Conservation (phyloP, 37 sponge, comb jelly and placozoan species). For the Cliona cf. orientalis region DNA sequence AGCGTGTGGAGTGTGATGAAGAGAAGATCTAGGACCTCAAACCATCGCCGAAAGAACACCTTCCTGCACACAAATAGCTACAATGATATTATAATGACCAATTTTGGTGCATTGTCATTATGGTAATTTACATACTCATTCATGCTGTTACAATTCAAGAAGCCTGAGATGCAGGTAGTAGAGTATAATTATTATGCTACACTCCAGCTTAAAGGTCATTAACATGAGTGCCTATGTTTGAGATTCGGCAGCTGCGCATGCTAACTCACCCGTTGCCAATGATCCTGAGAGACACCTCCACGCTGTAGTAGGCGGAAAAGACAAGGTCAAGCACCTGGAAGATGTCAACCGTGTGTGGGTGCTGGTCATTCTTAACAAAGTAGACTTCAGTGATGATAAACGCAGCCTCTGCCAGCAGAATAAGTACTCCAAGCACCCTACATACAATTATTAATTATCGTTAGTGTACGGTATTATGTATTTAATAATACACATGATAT, state of each 20-base stretch:
- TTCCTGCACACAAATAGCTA: background rate
- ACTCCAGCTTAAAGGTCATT: too few relatives aligned
- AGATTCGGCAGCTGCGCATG: too few relatives aligned
- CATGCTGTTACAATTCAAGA: too few relatives aligned
- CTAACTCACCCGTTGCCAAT: slow-evolving; percentile 59
- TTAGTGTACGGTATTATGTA: background rate
- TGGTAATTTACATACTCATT: too few relatives aligned
- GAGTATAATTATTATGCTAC: too few relatives aligned
- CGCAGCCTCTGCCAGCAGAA: slow-evolving; percentile 22
- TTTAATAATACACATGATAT: too few relatives aligned
- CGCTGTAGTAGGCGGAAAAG: slow-evolving; percentile 41
- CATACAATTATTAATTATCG: background rate
- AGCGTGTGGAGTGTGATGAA: slow-evolving; percentile 19
- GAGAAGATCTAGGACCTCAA: slow-evolving; percentile 56
- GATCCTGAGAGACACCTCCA: slow-evolving; percentile 42
- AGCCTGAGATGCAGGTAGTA: too few relatives aligned
- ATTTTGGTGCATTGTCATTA: too few relatives aligned
- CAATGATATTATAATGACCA: too few relatives aligned
- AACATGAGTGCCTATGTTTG: too few relatives aligned
- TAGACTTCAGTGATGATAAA: slow-evolving; percentile 15
- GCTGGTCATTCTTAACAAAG: too few relatives aligned
- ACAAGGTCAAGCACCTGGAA: slow-evolving; percentile 40
- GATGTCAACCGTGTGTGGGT: slow-evolving; percentile 6
- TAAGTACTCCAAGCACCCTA: slow-evolving; percentile 3
- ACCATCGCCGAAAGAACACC: slow-evolving; percentile 45